A percentile compares a stretch with the other conserved stretches of the same genome.
Evolutionary conservation across 2,797 vertebrate genomes (phyloP).

Genomic region (Eutrigla gurnardus): DNA sequence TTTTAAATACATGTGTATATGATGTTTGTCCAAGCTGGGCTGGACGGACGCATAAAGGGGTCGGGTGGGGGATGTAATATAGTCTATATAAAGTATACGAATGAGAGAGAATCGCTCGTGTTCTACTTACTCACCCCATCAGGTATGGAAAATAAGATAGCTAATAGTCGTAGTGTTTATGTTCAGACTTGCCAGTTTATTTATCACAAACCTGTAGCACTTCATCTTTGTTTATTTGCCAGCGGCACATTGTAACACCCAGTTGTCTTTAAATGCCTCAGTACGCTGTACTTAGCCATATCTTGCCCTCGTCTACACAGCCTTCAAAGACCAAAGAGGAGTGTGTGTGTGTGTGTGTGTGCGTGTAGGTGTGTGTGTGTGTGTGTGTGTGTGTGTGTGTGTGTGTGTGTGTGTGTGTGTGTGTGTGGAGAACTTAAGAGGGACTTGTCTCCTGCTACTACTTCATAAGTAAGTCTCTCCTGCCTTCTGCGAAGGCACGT

Average conservation of each 20-base stretch:
- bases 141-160: constrained; percentile 79
- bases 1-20: constrained; percentile 55
- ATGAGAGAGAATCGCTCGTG: constrained; percentile 63
- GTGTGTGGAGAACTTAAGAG: constrained; percentile 74
- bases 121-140: constrained; percentile 77
- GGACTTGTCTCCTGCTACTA: constrained; percentile 87
- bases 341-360: constrained; percentile 44
- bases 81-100: constrained; percentile 69
- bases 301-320: constrained; percentile 60
- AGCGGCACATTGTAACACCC: constrained; percentile 75
- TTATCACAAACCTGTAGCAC: constrained; percentile 80
- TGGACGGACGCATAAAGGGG: constrained; percentile 71
- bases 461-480: constrained; percentile 97
- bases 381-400: constrained; percentile 55
- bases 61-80: constrained; percentile 56
- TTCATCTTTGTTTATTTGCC: constrained; percentile 69
- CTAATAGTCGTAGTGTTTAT: constrained; percentile 64
- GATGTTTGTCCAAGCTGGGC: constrained; percentile 86
- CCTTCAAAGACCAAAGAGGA: constrained; percentile 78
- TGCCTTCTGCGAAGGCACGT: constrained; percentile 93
- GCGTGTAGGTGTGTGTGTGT: constrained; percentile 47
- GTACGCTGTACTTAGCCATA: constrained; percentile 72
- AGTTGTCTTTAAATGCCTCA: constrained; percentile 70
- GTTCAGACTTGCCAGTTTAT: constrained; percentile 72
- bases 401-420: constrained; percentile 56